phyloP scores from a whole-genome alignment of 92 coral and sea anemone genomes.

The Zoanthus gigantus region DNA sequence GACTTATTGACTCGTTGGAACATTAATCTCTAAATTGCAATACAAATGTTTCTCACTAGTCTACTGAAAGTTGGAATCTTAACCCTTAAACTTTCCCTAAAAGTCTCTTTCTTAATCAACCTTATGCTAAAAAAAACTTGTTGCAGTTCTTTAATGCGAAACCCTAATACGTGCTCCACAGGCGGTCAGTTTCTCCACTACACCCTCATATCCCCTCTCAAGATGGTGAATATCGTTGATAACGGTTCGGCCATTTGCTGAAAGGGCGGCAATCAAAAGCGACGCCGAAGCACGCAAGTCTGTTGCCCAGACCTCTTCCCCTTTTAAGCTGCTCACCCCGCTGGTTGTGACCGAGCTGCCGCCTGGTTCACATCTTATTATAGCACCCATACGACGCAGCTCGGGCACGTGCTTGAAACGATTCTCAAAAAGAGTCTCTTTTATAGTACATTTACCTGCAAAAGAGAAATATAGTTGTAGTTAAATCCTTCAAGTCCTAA shows the following conservation, averaged over 20 bases:
- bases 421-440: constrained; percentile 60
- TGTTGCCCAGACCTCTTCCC: constrained; percentile 48
- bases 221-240: constrained; percentile 65
- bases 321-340: constrained; percentile 14
- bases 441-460: constrained; percentile 4
- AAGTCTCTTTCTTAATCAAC: no score
- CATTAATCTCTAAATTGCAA: no score
- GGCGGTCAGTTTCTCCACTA: constrained; percentile 44
- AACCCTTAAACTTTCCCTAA: no score
- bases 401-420: constrained; percentile 60
- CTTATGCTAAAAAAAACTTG: no score
- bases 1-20: no score
- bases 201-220: constrained; percentile 67
- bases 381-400: constrained; percentile 65
- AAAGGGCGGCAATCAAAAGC: constrained; percentile 58
- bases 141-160: no score
- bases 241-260: constrained; percentile 39
- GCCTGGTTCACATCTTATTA: not conserved
- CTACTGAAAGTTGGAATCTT: no score
- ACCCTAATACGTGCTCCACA: constrained; percentile 42
- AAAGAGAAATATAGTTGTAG: not conserved
- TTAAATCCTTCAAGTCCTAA: not conserved
- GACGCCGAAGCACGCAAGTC: constrained; percentile 70
- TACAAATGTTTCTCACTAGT: no score
- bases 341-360: constrained; percentile 15